These are phyloP conservation scores for Scaptomyza montana DNA, from an alignment of 1,140 invertebrate genomes.

Conservation along the genomic window DNA sequence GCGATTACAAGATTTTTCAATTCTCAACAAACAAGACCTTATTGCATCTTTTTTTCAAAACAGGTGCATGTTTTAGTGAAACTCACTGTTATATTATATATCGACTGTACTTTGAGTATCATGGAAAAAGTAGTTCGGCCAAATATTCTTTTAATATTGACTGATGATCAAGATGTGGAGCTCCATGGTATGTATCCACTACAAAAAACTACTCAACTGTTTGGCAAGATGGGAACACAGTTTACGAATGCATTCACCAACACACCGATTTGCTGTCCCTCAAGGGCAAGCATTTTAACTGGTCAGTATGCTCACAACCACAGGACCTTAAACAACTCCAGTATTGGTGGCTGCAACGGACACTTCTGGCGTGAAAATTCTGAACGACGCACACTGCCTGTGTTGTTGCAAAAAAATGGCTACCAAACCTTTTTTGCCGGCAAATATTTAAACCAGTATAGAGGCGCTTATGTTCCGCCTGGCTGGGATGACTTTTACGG, in stretches of 20 bases:
- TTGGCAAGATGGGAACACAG: conserved; percentile 87
- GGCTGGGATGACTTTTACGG: conserved; percentile 94
- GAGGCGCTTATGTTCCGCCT: conserved; percentile 87
- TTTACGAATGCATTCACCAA: conserved; percentile 91
- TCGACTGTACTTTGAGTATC: background rate
- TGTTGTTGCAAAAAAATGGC: conserved; percentile 86
- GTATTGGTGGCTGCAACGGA: conserved; percentile 90
- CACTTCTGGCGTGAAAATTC: conserved; percentile 86
- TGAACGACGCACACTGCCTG: conserved; percentile 89
- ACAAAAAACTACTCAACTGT: conserved; percentile 86
- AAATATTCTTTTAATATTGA: conserved; percentile 92
- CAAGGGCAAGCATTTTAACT: conserved; percentile 92
- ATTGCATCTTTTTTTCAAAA: background rate
- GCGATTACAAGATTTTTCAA: too few species aligned
- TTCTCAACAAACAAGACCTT: too few species aligned
- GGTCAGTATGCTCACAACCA: conserved; percentile 95
- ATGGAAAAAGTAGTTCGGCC: conserved; percentile 66
- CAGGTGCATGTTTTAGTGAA: conserved; percentile 4
- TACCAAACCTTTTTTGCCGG: conserved; percentile 94
- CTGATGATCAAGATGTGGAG: conserved; percentile 93
- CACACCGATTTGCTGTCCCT: conserved; percentile 94
- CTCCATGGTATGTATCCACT: conserved; percentile 90
- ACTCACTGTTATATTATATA: conserved; percentile 5
- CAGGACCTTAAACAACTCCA: conserved; percentile 90
- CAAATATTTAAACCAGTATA: conserved; percentile 94